Percentiles rank a stretch among this genome's conserved stretches.
phyloP scores from a whole-genome alignment of 2,113 vertebrate genomes.

The Salvator merianae region DNA sequence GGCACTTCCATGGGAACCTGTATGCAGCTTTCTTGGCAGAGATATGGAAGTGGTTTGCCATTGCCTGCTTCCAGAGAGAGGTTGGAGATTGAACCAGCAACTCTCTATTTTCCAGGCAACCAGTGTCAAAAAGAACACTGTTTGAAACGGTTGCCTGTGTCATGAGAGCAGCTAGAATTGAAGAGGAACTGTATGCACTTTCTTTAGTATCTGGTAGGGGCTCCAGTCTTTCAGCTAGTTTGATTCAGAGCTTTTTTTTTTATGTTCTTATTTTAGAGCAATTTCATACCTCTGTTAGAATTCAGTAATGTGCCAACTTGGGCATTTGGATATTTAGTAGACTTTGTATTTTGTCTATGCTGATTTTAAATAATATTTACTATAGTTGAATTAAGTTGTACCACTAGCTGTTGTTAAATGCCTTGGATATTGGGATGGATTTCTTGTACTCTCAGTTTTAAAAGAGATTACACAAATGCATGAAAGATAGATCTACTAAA shows the following conservation, averaged over 20 bases:
- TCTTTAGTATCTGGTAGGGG: too few relatives aligned
- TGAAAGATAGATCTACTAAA: not conserved
- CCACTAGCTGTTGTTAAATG: not conserved
- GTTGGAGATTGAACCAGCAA: too few relatives aligned
- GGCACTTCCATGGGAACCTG: too few relatives aligned
- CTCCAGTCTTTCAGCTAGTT: not conserved
- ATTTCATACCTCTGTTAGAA: not conserved
- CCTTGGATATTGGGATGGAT: not conserved
- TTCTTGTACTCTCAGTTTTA: not conserved
- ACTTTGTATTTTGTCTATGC: not conserved
- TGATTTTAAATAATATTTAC: not conserved
- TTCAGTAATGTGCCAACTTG: not conserved
- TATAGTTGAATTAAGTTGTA: not conserved
- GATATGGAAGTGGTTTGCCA: too few relatives aligned
- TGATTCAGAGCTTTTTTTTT: too few relatives aligned
- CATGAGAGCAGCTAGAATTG: too few relatives aligned
- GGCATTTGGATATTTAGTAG: not conserved
- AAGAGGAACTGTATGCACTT: too few relatives aligned
- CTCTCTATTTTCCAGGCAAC: too few relatives aligned
- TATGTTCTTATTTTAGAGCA: not conserved
- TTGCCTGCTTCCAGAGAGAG: too few relatives aligned
- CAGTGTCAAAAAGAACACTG: too few relatives aligned
- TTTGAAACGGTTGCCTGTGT: too few relatives aligned
- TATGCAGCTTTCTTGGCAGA: too few relatives aligned
- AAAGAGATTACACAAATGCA: not conserved